Percentiles rank a stretch among this genome's conserved stretches.
These are phyloP conservation scores for Drosophila multiciliata DNA, from an alignment of 2,888 invertebrate genomes.

Conservation along the genomic window DNA sequence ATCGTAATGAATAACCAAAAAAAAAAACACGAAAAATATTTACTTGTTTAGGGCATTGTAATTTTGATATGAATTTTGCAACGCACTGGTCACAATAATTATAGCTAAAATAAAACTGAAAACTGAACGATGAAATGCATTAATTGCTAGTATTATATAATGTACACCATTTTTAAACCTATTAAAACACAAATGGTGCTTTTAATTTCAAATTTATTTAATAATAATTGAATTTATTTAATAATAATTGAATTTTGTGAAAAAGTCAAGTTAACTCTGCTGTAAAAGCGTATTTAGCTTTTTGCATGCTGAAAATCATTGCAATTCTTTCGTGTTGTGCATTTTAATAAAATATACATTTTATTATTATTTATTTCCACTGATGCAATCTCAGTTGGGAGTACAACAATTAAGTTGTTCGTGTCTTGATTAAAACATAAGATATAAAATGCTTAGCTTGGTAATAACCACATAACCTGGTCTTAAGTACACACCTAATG, in stretches of 20 bases:
- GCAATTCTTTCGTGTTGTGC: neutral
- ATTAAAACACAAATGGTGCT: too few species aligned
- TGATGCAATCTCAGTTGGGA: slow-evolving; percentile 1
- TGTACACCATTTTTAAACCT: too few species aligned
- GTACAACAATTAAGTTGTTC: neutral
- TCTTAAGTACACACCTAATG: neutral
- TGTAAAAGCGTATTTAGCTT: neutral
- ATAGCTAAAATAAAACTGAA: neutral
- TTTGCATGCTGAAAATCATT: neutral
- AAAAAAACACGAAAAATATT: neutral
- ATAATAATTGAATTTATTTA: neutral
- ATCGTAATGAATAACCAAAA: neutral
- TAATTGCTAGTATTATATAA: neutral
- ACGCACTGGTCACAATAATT: neutral
- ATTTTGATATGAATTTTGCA: neutral
- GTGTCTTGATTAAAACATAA: neutral
- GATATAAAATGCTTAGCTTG: neutral
- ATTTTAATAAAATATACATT: neutral
- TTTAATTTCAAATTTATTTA: too few species aligned
- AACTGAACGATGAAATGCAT: neutral
- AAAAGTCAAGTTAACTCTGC: neutral
- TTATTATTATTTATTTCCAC: neutral
- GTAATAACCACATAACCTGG: neutral
- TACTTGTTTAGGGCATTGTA: neutral
- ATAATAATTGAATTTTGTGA: too few species aligned